Conservation (phyloP, 2,113 vertebrate genomes). For the Cyanistes caeruleus region DNA sequence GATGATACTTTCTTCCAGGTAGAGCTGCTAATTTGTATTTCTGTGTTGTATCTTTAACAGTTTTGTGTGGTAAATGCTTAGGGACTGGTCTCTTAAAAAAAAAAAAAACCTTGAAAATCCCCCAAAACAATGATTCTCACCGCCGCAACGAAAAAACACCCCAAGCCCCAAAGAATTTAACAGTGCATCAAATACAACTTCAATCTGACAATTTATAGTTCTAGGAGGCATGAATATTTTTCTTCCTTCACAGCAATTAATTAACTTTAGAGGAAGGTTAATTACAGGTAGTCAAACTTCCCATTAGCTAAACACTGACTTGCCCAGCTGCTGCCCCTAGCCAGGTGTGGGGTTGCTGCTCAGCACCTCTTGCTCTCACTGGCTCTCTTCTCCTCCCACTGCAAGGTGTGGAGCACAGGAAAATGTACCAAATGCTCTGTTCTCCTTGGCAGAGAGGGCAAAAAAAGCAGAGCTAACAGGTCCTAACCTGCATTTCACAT, state of each 20-base stretch:
- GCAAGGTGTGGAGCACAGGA: background rate
- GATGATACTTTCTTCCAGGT: background rate
- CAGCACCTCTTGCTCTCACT: background rate
- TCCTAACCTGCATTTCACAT: background rate
- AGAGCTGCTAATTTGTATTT: background rate
- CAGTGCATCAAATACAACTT: background rate
- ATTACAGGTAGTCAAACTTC: background rate
- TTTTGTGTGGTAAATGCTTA: too few relatives aligned
- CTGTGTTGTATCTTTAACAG: too few relatives aligned
- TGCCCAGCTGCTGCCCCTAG: background rate
- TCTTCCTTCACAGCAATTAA: background rate
- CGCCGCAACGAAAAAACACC: background rate
- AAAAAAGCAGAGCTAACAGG: background rate
- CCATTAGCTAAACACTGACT: background rate
- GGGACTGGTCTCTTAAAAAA: too few relatives aligned
- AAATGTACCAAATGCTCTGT: background rate
- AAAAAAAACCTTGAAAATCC: too few relatives aligned
- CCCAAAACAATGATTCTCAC: too few relatives aligned
- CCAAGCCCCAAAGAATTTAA: background rate
- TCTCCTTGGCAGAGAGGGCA: background rate
- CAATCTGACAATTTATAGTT: background rate
- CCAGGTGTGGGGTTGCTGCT: accelerated
- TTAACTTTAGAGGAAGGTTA: background rate
- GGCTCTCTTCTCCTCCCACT: background rate
- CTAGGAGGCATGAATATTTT: background rate